A percentile compares a stretch with the other conserved stretches of the same genome.
phyloP scores from a whole-genome alignment of 2,888 invertebrate genomes.

The Carterocephalus palaemon region DNA sequence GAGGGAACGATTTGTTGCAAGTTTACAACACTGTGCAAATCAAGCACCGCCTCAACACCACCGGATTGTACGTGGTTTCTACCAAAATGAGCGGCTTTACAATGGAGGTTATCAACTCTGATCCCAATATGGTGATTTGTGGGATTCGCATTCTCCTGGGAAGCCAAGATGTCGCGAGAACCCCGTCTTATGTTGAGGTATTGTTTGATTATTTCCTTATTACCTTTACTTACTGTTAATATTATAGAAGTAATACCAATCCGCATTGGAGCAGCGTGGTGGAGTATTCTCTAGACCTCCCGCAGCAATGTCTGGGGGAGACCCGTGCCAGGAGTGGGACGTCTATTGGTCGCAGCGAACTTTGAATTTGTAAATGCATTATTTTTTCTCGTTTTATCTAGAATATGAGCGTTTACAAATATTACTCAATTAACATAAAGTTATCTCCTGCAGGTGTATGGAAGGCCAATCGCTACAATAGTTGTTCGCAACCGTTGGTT shows the following conservation, averaged over 20 bases:
- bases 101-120: conserved; percentile 92
- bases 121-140: conserved; percentile 92
- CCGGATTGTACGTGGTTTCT: conserved; percentile 92
- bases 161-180: conserved; percentile 87
- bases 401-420: too few relatives aligned
- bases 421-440: not conserved
- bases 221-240: too few relatives aligned
- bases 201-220: conserved; percentile 1
- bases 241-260: too few relatives aligned
- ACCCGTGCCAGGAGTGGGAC: too few relatives aligned
- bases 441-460: conserved; percentile 76
- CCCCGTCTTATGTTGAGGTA: conserved; percentile 87
- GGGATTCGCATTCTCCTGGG: conserved; percentile 93
- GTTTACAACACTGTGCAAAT: conserved; percentile 96
- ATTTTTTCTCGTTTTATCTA: too few relatives aligned
- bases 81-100: conserved; percentile 94
- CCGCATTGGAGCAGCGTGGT: too few relatives aligned
- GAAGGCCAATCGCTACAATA: conserved; percentile 84
- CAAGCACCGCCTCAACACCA: conserved; percentile 91
- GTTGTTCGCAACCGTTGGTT: conserved; percentile 93
- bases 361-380: too few relatives aligned
- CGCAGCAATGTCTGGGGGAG: too few relatives aligned
- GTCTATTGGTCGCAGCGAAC: too few relatives aligned
- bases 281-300: too few relatives aligned
- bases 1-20: conserved; percentile 95